phyloP scores from a whole-genome alignment of 2,797 vertebrate species.

The Rhabdophis nuchalis region DNA sequence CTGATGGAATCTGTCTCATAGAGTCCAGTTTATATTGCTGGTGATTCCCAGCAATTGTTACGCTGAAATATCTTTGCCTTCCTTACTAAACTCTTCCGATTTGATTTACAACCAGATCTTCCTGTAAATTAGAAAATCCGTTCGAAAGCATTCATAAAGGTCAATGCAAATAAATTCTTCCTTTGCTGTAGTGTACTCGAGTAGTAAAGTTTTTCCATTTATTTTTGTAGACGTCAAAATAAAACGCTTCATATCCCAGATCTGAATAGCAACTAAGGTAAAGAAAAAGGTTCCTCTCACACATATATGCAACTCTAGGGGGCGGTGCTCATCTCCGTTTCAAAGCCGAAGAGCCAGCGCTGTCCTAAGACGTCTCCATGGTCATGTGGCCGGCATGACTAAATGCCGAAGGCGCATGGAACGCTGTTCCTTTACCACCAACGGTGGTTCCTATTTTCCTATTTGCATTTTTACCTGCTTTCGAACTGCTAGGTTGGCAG shows the following conservation, averaged over 20 bases:
- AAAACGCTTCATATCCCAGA: neutral
- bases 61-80: neutral
- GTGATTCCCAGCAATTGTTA: neutral
- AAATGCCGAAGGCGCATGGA: too few relatives aligned
- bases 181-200: neutral
- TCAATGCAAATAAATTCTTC: neutral
- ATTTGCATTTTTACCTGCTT: too few relatives aligned
- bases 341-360: too few relatives aligned
- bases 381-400: too few relatives aligned
- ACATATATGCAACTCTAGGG: too few relatives aligned
- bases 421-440: too few relatives aligned
- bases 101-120: neutral
- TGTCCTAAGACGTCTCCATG: too few relatives aligned
- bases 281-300: too few relatives aligned
- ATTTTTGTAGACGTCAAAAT: neutral
- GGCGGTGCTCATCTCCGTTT: too few relatives aligned
- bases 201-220: neutral
- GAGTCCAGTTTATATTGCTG: slow-evolving; percentile 18
- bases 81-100: neutral
- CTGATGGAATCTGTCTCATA: slow-evolving; percentile 86
- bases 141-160: neutral
- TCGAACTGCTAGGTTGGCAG: too few relatives aligned
- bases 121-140: neutral
- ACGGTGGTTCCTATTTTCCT: too few relatives aligned
- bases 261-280: neutral